phyloP scores from a whole-genome alignment of 1,140 invertebrate species.

The Andrena cerasifolii region DNA sequence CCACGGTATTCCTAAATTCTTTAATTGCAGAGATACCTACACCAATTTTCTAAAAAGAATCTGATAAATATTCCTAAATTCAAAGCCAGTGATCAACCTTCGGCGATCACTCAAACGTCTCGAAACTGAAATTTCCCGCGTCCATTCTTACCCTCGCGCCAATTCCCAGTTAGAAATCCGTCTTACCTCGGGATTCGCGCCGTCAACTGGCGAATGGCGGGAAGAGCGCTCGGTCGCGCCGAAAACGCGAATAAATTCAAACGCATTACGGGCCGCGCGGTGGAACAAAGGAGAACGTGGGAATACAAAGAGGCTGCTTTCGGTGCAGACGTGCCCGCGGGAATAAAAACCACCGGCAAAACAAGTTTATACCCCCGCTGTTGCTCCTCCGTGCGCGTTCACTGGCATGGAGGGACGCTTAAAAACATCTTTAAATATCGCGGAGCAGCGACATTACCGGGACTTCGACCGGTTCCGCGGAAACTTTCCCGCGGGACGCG shows the following conservation, averaged over 20 bases:
- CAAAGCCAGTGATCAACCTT: too few species aligned
- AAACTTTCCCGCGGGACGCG: neutral
- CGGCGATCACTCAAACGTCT: too few species aligned
- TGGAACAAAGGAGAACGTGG: slow-evolving; percentile 1
- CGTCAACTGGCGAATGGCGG: neutral
- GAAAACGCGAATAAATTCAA: slow-evolving; percentile 60
- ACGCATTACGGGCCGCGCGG: slow-evolving; percentile 43
- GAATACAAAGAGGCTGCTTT: slow-evolving; percentile 4
- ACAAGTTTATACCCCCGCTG: neutral
- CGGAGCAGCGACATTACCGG: neutral
- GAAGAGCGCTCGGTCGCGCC: too few species aligned
- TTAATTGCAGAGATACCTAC: too few species aligned
- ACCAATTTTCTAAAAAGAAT: too few species aligned
- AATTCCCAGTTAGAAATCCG: too few species aligned
- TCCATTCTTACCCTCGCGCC: too few species aligned
- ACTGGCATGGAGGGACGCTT: too few species aligned
- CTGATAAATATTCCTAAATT: too few species aligned
- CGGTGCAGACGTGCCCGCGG: neutral
- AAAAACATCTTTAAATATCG: neutral
- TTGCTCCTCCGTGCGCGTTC: neutral
- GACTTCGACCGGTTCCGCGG: neutral
- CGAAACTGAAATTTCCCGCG: too few species aligned
- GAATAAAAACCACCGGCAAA: slow-evolving; percentile 1
- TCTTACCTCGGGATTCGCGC: neutral
- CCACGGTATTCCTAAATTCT: too few species aligned